Evolutionary conservation across 2,888 invertebrate genomes (phyloP).

Genomic region (Microctonus hyperodae): DNA sequence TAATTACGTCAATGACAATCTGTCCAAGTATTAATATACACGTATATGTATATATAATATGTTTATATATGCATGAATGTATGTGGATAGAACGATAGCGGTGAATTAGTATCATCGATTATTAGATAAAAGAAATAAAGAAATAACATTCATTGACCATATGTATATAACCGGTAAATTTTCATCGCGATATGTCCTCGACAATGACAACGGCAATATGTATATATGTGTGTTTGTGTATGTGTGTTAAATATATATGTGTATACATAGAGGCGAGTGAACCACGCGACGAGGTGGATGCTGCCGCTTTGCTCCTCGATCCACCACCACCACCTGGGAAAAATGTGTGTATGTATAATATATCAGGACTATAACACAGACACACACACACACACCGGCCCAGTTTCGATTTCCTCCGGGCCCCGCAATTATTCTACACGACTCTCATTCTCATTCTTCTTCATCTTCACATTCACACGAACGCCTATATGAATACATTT

Average conservation of each 20-base stretch:
- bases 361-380: no score
- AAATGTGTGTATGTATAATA: neutral
- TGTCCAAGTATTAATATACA: constrained; percentile 5
- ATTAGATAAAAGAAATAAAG: constrained; percentile 20
- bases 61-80: neutral
- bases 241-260: no score
- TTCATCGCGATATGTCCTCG: neutral
- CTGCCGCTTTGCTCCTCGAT: neutral
- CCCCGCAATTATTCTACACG: constrained; percentile 36
- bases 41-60: neutral
- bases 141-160: neutral
- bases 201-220: neutral
- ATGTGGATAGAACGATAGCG: neutral
- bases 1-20: constrained; percentile 29
- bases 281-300: constrained; percentile 2
- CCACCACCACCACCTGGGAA: constrained; percentile 8
- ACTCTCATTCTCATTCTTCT: constrained; percentile 22
- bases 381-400: neutral
- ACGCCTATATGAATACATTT: neutral
- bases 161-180: neutral
- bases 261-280: constrained; percentile 9
- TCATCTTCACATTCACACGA: constrained; percentile 20
- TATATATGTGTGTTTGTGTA: constrained; percentile 15
- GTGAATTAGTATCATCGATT: constrained; percentile 29
- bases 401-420: constrained; percentile 36